These are phyloP conservation scores for Ectropis crepuscularia DNA, from an alignment of 2,888 invertebrate species.

Conservation along the genomic window DNA sequence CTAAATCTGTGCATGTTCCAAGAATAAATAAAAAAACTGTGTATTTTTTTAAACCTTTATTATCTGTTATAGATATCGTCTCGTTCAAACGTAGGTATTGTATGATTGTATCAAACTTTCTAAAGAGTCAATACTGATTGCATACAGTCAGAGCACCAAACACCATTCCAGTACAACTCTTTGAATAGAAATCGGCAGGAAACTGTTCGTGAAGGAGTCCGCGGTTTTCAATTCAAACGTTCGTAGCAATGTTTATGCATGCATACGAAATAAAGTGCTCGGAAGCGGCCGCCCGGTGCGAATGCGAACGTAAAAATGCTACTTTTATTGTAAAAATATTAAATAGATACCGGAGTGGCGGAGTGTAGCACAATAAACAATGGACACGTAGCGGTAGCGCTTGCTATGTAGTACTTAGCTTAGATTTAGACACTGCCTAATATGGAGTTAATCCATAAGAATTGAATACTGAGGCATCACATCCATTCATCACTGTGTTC, in stretches of 20 bases:
- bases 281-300: constrained; percentile 15
- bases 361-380: no score
- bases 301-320: not conserved
- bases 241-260: constrained; percentile 35
- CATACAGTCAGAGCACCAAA: not conserved
- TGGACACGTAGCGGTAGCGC: no score
- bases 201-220: constrained; percentile 28
- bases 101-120: not conserved
- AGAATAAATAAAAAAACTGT: no score
- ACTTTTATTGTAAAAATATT: not conserved
- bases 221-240: constrained; percentile 38
- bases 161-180: constrained; percentile 9
- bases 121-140: constrained; percentile 1
- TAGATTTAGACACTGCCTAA: no score
- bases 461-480: no score
- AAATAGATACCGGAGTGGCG: not conserved
- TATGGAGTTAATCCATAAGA: no score
- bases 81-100: not conserved
- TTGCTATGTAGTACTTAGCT: no score
- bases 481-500: no score
- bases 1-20: no score
- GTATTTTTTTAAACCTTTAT: no score
- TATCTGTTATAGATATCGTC: no score
- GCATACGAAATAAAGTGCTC: constrained; percentile 31
- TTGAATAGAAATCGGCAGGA: constrained; percentile 53